phyloP scores from a whole-genome alignment of 2,797 vertebrate species.

The Sciurus carolinensis region DNA sequence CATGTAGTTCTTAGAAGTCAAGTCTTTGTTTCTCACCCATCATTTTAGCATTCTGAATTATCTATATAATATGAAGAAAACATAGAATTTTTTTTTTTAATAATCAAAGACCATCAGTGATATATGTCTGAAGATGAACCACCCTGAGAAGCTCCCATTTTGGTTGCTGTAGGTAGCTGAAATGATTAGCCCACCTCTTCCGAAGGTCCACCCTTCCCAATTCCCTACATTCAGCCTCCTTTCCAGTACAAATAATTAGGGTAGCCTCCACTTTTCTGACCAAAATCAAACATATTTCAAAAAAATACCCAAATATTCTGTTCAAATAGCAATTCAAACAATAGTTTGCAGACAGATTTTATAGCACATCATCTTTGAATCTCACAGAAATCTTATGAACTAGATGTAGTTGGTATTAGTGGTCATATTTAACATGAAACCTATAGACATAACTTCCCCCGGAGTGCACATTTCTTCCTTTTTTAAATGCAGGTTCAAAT shows the following conservation, averaged over 20 bases:
- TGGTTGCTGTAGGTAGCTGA: not conserved
- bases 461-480: not conserved
- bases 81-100: not conserved
- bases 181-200: not conserved
- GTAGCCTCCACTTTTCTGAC: not conserved
- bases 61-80: not conserved
- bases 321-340: not conserved
- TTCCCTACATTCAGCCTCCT: not conserved
- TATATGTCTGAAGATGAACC: slow-evolving; percentile 16
- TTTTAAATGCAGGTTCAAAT: not conserved
- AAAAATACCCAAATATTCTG: not conserved
- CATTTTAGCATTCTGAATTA: not conserved
- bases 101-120: not conserved
- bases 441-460: not conserved
- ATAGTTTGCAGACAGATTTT: not conserved
- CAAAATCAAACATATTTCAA: slow-evolving; percentile 12
- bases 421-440: not conserved
- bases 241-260: not conserved
- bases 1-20: not conserved
- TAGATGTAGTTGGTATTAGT: not conserved
- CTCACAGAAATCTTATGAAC: not conserved
- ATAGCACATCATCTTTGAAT: not conserved
- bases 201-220: not conserved
- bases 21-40: not conserved
- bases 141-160: not conserved